Evolutionary conservation across 2,888 invertebrate genomes (phyloP).

Genomic region (Drosophila anomelani): DNA sequence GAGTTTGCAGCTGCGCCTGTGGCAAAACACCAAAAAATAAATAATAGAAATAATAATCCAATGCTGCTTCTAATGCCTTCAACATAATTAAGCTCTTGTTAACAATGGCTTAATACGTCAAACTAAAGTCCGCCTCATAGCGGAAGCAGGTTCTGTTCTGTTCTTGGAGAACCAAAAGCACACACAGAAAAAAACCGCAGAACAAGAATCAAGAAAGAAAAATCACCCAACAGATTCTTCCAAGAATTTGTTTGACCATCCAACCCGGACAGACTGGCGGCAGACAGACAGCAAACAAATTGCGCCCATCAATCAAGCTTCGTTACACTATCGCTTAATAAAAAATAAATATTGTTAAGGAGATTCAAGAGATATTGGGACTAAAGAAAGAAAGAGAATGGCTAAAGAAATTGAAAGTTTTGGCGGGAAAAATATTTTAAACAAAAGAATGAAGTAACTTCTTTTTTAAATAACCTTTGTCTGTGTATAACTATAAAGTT

Average conservation of each 20-base stretch:
- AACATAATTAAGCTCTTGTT: conserved; percentile 60
- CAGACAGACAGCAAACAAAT: conserved; percentile 59
- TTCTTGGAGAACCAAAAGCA: conserved; percentile 1
- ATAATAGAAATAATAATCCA: conserved; percentile 29
- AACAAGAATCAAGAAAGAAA: conserved; percentile 11
- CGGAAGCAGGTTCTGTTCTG: conserved; percentile 47
- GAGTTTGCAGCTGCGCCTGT: conserved; percentile 17
- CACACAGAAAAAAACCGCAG: neutral
- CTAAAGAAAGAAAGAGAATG: conserved; percentile 10
- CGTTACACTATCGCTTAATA: conserved; percentile 3
- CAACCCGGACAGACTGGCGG: neutral
- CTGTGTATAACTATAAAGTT: neutral
- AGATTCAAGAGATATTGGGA: neutral
- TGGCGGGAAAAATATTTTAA: neutral
- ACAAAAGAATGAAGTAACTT: neutral
- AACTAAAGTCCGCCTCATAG: conserved; percentile 31
- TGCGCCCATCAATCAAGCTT: conserved; percentile 56
- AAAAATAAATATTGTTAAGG: neutral
- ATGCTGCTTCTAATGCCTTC: conserved; percentile 25
- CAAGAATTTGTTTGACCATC: conserved; percentile 28
- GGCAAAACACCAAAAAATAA: conserved; percentile 16
- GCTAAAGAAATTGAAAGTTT: conserved; percentile 13
- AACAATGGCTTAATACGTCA: conserved; percentile 52
- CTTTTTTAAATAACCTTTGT: too few species aligned
- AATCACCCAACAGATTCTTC: conserved; percentile 32